phyloP scores from a whole-genome alignment of 2,113 vertebrate genomes.

The Acanthisitta chloris region DNA sequence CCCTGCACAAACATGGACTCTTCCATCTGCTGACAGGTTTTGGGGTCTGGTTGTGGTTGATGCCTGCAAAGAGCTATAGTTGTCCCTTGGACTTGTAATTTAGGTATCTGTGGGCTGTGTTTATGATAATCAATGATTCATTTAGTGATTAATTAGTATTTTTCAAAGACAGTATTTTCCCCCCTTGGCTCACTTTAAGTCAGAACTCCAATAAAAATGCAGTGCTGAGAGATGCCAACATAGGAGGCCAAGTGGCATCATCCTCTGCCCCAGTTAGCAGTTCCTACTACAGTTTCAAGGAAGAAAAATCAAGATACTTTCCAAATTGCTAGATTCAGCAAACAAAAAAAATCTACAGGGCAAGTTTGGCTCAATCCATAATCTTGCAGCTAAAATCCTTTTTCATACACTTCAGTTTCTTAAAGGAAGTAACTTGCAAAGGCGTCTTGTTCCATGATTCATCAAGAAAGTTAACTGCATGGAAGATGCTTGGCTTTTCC shows the following conservation, averaged over 20 bases:
- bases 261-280: not conserved
- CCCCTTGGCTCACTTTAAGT: rapidly evolving
- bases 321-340: not conserved
- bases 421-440: not conserved
- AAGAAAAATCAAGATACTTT: not conserved
- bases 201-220: not conserved
- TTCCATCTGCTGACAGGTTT: not conserved
- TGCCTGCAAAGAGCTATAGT: not conserved
- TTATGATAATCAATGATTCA: not conserved
- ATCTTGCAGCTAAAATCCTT: not conserved
- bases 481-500: not conserved
- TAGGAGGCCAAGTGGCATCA: not conserved
- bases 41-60: not conserved
- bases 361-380: not conserved
- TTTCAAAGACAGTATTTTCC: not conserved
- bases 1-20: not conserved
- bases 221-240: not conserved
- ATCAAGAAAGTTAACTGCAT: not conserved
- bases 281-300: not conserved
- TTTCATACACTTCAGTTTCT: not conserved
- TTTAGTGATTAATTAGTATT: not conserved
- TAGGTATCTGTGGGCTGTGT: not conserved
- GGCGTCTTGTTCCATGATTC: not conserved
- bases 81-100: not conserved
- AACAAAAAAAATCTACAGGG: not conserved